Conservation (phyloP, 2,113 vertebrate species). For the Neodontobutis hainanensis region DNA sequence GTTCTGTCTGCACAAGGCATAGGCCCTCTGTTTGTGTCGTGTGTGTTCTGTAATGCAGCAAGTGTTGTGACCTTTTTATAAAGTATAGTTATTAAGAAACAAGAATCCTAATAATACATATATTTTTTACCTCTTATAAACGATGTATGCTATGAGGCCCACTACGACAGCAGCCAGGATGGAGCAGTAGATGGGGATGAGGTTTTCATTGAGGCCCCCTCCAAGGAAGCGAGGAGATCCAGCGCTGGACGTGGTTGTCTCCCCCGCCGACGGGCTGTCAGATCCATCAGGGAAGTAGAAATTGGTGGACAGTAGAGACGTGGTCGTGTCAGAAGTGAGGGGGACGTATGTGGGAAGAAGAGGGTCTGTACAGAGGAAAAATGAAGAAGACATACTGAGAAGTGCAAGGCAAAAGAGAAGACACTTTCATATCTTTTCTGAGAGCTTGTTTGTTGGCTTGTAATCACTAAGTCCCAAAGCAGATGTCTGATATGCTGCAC, state of each 20-base stretch:
- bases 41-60: conserved; percentile 41
- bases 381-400: neutral
- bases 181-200: conserved; percentile 98
- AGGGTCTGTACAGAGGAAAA: conserved; percentile 64
- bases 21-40: conserved; percentile 5
- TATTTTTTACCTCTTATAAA: conserved; percentile 89
- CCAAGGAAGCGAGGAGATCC: conserved; percentile 85
- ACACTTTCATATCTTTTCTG: conserved; percentile 20
- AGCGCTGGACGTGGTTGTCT: conserved; percentile 82
- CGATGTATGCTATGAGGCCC: conserved; percentile 91
- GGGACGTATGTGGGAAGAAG: conserved; percentile 44
- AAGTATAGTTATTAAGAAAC: no score
- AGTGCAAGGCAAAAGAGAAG: conserved; percentile 4
- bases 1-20: neutral
- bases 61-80: conserved; percentile 11
- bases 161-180: conserved; percentile 94
- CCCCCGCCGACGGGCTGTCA: conserved; percentile 59
- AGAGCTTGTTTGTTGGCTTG: conserved; percentile 29
- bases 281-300: conserved; percentile 29
- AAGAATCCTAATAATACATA: no score
- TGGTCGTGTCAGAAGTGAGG: conserved; percentile 46
- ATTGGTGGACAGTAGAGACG: conserved; percentile 53
- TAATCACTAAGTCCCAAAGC: conserved; percentile 39
- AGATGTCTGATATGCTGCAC: conserved; percentile 54
- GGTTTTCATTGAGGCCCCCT: conserved; percentile 86